Percentiles rank a stretch among this genome's conserved stretches.
Conservation (phyloP, 2,888 invertebrate genomes). For the Anthrax anthrax region DNA sequence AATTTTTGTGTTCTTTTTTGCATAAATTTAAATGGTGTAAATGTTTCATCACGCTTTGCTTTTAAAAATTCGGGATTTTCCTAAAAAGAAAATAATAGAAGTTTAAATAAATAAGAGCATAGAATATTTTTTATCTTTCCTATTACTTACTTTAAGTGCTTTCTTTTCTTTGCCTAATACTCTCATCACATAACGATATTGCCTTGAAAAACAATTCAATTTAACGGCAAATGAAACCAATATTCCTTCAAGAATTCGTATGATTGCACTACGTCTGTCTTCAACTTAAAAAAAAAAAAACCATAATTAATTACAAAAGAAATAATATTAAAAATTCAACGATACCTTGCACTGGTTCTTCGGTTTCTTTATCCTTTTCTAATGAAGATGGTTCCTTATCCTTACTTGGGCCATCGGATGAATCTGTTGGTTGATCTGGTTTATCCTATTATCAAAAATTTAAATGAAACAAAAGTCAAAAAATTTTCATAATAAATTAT, state of each 20-base stretch:
- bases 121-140: too few relatives aligned
- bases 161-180: slow-evolving; percentile 81
- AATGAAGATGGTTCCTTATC: neutral
- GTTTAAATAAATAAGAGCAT: neutral
- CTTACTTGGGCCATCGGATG: slow-evolving; percentile 1
- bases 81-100: neutral
- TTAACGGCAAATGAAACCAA: slow-evolving; percentile 68
- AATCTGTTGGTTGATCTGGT: neutral
- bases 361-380: neutral
- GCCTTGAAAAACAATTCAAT: slow-evolving; percentile 76
- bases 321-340: neutral
- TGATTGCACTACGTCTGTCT: slow-evolving; percentile 19
- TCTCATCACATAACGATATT: slow-evolving; percentile 87
- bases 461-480: neutral
- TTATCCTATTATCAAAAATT: slow-evolving; percentile 2
- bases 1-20: neutral
- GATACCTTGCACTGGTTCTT: neutral
- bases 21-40: neutral
- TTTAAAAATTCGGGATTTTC: neutral
- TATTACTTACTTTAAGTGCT: slow-evolving; percentile 65
- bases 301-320: neutral
- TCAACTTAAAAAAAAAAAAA: neutral
- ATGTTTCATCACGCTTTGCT: neutral
- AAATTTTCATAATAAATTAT: neutral
- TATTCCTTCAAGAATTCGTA: slow-evolving; percentile 28